phyloP scores from a whole-genome alignment of 2,888 invertebrate genomes.

The Euclidia mi region DNA sequence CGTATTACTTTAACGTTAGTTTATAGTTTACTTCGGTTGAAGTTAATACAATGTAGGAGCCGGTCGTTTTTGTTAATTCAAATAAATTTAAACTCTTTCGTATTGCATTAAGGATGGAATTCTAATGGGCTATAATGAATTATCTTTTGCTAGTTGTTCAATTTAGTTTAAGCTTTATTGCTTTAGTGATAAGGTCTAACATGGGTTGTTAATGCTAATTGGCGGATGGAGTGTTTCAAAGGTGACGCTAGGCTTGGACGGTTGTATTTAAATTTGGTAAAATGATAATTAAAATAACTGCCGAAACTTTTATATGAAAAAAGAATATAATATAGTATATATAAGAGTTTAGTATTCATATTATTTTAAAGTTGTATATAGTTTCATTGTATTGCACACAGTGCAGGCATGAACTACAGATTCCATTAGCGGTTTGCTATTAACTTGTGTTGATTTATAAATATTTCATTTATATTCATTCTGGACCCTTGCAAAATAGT shows the following conservation, averaged over 20 bases:
- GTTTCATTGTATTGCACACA: too few relatives aligned
- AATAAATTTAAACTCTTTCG: conserved; percentile 68
- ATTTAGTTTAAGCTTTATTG: conserved; percentile 49
- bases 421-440: too few relatives aligned
- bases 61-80: conserved; percentile 60
- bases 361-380: too few relatives aligned
- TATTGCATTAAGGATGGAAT: conserved; percentile 66
- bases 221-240: conserved; percentile 62
- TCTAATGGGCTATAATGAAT: conserved; percentile 58
- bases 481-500: too few relatives aligned
- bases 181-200: conserved; percentile 47
- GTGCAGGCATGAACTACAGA: too few relatives aligned
- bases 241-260: conserved; percentile 63
- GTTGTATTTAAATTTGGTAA: conserved; percentile 63
- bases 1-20: conserved; percentile 59
- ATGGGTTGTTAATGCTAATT: conserved; percentile 47
- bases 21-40: conserved; percentile 59
- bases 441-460: too few relatives aligned
- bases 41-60: conserved; percentile 57
- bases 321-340: conserved; percentile 45
- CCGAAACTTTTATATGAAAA: conserved; percentile 52
- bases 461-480: too few relatives aligned
- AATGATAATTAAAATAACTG: conserved; percentile 58
- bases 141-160: conserved; percentile 48
- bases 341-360: too few relatives aligned